Percentiles rank a stretch among this genome's conserved stretches.
These are phyloP conservation scores for Microcebus tavaratra DNA, from an alignment of 2,113 vertebrate species.

Conservation along the genomic window DNA sequence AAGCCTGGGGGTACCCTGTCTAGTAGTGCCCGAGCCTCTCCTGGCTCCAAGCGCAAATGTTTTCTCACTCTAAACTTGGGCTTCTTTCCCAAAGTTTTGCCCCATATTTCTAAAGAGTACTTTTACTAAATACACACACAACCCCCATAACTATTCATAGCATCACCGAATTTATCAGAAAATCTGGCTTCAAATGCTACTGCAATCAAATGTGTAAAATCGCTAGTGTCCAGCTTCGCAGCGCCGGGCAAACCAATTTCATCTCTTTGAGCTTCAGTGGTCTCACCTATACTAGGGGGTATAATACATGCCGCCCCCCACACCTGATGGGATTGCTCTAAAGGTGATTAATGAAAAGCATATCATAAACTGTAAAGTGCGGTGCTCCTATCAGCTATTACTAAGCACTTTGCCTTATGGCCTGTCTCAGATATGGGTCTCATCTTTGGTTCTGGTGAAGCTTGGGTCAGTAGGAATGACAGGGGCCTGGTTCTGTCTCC, in stretches of 20 bases:
- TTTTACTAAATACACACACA: neutral
- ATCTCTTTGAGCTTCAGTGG: neutral
- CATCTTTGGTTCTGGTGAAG: neutral
- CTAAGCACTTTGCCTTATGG: conserved; percentile 51
- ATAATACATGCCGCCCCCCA: neutral
- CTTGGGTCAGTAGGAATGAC: neutral
- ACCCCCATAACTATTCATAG: neutral
- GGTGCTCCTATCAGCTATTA: conserved; percentile 26
- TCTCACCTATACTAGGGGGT: neutral
- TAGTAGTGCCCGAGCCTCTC: neutral
- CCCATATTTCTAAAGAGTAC: neutral
- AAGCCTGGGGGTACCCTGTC: accelerated
- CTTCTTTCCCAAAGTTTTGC: conserved; percentile 24
- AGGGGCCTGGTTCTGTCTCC: neutral
- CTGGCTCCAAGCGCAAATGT: neutral
- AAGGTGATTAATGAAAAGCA: neutral
- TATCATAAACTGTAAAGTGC: neutral
- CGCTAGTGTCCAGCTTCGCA: neutral
- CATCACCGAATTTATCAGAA: neutral
- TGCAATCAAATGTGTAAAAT: neutral
- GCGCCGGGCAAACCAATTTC: neutral
- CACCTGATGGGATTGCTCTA: neutral
- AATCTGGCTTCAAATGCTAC: neutral
- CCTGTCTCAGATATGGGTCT: neutral
- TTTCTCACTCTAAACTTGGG: neutral